Evolutionary conservation across 2,113 vertebrate genomes (phyloP).

Genomic region (Pollimyrus isidori): DNA sequence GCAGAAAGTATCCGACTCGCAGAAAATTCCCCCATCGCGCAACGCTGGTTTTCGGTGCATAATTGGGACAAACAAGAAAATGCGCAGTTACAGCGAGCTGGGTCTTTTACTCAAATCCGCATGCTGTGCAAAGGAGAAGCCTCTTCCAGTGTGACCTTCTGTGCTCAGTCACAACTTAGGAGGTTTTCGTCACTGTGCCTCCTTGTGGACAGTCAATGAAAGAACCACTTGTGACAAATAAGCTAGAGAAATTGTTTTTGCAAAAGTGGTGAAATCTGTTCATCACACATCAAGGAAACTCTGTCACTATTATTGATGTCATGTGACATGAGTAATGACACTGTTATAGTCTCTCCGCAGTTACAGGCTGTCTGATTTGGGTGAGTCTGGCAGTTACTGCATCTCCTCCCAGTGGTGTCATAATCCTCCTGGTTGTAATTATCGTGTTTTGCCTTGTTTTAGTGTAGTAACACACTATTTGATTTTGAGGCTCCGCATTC

Average conservation of each 20-base stretch:
- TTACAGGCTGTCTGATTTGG: not conserved
- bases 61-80: not conserved
- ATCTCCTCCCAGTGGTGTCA: not conserved
- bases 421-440: not conserved
- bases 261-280: not conserved
- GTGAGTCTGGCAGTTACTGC: not conserved
- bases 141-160: not conserved
- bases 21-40: not conserved
- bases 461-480: not conserved
- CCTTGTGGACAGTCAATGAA: not conserved
- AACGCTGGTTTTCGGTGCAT: not conserved
- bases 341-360: not conserved
- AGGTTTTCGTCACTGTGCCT: not conserved
- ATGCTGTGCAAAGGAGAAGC: not conserved
- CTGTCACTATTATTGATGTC: not conserved
- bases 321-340: not conserved
- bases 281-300: not conserved
- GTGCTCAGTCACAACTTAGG: not conserved
- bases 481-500: not conserved
- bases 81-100: not conserved
- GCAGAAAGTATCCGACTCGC: not conserved
- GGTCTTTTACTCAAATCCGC: not conserved
- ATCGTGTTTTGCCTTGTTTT: not conserved
- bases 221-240: not conserved
- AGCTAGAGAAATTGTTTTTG: not conserved